A percentile compares a stretch with the other conserved stretches of the same genome.
Conservation (phyloP, 1,140 invertebrate genomes). For the Leucophenga varia region DNA sequence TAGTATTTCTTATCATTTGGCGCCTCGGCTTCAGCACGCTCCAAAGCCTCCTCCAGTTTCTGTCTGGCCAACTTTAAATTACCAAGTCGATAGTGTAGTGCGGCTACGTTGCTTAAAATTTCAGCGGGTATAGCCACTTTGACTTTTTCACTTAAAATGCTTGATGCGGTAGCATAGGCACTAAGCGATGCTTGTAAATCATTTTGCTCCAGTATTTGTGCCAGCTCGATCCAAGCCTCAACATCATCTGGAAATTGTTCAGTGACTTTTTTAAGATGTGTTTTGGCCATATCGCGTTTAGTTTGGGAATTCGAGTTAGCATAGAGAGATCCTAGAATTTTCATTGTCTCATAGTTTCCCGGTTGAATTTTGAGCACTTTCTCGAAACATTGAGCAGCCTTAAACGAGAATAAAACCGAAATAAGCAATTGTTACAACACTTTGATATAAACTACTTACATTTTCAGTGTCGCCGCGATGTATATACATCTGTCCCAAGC, state of each 20-base stretch:
- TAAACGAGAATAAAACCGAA: conserved; percentile 34
- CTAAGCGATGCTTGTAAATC: conserved; percentile 86
- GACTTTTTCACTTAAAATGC: conserved; percentile 90
- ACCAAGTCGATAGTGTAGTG: conserved; percentile 86
- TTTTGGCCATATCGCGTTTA: conserved; percentile 90
- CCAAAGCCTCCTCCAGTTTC: conserved; percentile 83
- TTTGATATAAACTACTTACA: conserved; percentile 61
- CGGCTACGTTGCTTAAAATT: conserved; percentile 97
- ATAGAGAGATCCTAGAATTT: conserved; percentile 96
- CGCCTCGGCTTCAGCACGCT: conserved; percentile 76
- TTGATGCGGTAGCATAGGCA: conserved; percentile 92
- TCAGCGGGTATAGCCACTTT: conserved; percentile 95
- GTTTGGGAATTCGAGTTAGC: conserved; percentile 86
- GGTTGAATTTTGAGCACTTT: conserved; percentile 97
- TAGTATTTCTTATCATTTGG: conserved; percentile 92
- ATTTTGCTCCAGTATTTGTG: conserved; percentile 95
- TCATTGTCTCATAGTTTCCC: conserved; percentile 99
- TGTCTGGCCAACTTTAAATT: conserved; percentile 82
- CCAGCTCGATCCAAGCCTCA: conserved; percentile 98
- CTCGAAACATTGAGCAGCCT: conserved; percentile 98
- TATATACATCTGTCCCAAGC: conserved; percentile 99
- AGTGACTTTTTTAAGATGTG: conserved; percentile 88
- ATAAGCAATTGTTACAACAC: not conserved
- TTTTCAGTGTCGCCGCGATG: conserved; percentile 96
- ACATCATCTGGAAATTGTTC: conserved; percentile 98